phyloP scores from a whole-genome alignment of 2,888 invertebrate species.

The Drosophila meridiana region DNA sequence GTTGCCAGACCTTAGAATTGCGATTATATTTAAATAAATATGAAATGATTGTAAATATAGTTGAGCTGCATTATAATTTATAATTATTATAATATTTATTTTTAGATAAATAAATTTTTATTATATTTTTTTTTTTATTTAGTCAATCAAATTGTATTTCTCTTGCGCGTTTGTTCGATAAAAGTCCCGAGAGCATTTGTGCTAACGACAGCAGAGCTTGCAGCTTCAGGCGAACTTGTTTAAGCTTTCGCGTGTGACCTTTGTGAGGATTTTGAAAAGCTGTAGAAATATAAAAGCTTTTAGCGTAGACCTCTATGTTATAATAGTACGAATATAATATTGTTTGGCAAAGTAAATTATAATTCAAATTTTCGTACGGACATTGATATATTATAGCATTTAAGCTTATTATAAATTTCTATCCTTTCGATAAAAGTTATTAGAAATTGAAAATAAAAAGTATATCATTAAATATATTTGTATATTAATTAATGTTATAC shows the following conservation, averaged over 20 bases:
- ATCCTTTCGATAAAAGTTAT: background rate
- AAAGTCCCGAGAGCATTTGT: slow-evolving; percentile 10
- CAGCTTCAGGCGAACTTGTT: background rate
- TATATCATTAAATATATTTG: background rate
- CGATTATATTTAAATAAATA: background rate
- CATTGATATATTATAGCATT: background rate
- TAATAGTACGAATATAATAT: background rate
- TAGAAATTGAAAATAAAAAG: background rate
- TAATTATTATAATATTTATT: background rate
- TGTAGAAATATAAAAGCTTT: slow-evolving; percentile 3
- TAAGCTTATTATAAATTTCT: background rate
- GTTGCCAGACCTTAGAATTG: slow-evolving; percentile 31
- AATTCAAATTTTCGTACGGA: background rate
- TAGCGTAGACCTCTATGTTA: background rate
- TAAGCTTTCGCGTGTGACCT: background rate
- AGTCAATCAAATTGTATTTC: background rate
- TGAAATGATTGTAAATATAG: background rate
- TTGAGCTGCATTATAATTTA: background rate
- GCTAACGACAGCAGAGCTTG: background rate
- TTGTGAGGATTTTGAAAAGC: background rate
- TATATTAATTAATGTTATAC: background rate
- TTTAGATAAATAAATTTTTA: background rate
- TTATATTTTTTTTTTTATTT: background rate
- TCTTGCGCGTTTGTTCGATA: background rate
- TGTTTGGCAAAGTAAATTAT: background rate